Evolutionary conservation across 1,140 invertebrate species (phyloP).

Genomic region (Sinonovacula constricta): DNA sequence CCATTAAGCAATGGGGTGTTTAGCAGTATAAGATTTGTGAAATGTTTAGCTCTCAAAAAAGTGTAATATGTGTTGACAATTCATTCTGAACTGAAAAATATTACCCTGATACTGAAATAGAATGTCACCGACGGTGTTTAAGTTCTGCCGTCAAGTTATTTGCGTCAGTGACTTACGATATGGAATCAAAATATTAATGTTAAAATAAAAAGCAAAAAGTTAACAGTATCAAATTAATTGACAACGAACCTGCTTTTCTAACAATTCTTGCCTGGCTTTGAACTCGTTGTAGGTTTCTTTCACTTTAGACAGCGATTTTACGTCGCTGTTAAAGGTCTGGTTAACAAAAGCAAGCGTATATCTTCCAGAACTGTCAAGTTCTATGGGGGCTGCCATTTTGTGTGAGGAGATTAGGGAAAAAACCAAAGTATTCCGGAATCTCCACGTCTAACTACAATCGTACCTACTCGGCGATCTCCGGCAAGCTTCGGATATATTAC

Average conservation of each 20-base stretch:
- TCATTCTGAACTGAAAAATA: neutral
- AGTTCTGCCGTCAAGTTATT: neutral
- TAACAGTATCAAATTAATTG: neutral
- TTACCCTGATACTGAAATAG: neutral
- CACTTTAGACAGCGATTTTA: conserved; percentile 79
- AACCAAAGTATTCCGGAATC: conserved; percentile 17
- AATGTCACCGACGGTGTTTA: neutral
- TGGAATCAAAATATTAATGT: neutral
- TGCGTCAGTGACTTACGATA: neutral
- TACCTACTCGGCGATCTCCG: too few species aligned
- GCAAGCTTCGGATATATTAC: too few species aligned
- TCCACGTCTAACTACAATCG: neutral
- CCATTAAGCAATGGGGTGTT: too few species aligned
- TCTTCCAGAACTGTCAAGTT: conserved; percentile 43
- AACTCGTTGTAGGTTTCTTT: conserved; percentile 75
- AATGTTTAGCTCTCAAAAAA: too few species aligned
- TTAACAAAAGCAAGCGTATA: conserved; percentile 80
- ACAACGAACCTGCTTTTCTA: conserved; percentile 81
- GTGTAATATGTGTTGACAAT: too few species aligned
- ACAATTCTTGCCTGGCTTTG: conserved; percentile 77
- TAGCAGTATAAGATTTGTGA: too few species aligned
- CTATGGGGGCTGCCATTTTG: conserved; percentile 67
- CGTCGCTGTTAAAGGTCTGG: conserved; percentile 79
- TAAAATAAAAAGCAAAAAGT: neutral
- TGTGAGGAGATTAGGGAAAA: conserved; percentile 22